Conservation (phyloP, 2,888 invertebrate genomes). For the Fragum whitleyi region DNA sequence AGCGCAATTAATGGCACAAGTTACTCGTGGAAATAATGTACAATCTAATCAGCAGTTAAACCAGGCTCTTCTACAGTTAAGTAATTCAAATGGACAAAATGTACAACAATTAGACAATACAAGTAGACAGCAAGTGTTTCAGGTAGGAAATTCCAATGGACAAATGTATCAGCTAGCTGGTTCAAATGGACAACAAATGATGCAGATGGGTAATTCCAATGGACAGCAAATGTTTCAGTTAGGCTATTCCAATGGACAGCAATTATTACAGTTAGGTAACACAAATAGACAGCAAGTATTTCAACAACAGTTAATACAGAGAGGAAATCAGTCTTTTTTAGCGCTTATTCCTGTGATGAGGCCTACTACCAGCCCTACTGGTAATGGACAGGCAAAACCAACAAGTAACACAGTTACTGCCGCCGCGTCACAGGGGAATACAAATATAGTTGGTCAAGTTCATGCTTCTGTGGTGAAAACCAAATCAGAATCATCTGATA, state of each 20-base stretch:
- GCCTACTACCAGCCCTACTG: constrained; percentile 62
- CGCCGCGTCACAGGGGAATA: constrained; percentile 68
- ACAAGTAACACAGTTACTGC: constrained; percentile 64
- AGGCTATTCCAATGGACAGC: not conserved
- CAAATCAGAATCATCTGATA: constrained; percentile 19
- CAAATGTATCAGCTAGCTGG: not conserved
- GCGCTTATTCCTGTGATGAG: constrained; percentile 75
- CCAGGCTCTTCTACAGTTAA: constrained; percentile 2
- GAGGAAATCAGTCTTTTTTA: constrained; percentile 75
- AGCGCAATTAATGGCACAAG: constrained; percentile 18
- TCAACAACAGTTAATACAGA: constrained; percentile 41
- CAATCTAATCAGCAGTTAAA: constrained; percentile 7
- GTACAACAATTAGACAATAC: constrained; percentile 6
- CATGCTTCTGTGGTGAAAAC: not conserved
- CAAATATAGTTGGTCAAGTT: constrained; percentile 5
- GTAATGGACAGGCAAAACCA: constrained; percentile 61
- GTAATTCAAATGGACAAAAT: constrained; percentile 10
- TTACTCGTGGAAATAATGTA: not conserved
- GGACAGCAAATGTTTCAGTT: not conserved
- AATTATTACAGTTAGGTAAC: not conserved
- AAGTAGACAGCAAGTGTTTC: constrained; percentile 12
- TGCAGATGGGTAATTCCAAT: not conserved
- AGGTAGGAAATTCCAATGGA: not conserved
- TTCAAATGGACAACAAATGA: too few species aligned
- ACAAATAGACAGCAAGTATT: constrained; percentile 5